Evolutionary conservation across 53 echinoderm and acorn worm species (phyloP).

Genomic region (Paracentrotus lividus): DNA sequence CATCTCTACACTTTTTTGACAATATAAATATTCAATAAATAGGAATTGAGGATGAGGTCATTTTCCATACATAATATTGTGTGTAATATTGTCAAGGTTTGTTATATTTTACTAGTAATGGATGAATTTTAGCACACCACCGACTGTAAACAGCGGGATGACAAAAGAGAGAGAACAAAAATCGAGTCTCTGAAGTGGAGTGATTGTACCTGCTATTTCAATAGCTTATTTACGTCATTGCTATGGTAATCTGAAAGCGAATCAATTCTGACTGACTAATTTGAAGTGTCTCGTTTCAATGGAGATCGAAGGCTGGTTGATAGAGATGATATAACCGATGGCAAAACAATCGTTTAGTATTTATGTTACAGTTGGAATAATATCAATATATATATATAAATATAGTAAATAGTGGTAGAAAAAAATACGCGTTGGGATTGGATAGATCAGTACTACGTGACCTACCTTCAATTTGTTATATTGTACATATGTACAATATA

Average conservation of each 20-base stretch:
- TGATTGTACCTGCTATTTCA: conserved; percentile 14
- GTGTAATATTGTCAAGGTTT: neutral
- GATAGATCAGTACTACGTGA: too few relatives aligned
- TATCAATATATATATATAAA: too few relatives aligned
- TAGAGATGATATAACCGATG: neutral
- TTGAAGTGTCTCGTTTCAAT: neutral
- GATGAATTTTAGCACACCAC: neutral
- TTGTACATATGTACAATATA: too few relatives aligned
- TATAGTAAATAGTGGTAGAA: too few relatives aligned
- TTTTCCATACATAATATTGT: too few relatives aligned
- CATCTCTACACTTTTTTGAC: too few relatives aligned
- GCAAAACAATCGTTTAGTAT: too few relatives aligned
- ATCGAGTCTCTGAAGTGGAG: neutral
- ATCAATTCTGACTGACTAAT: conserved; percentile 4
- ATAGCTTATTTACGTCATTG: conserved; percentile 26
- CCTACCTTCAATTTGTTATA: too few relatives aligned
- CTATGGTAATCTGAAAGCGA: conserved; percentile 12
- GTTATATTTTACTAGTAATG: neutral
- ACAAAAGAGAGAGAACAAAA: neutral
- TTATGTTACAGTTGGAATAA: too few relatives aligned
- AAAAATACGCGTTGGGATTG: too few relatives aligned
- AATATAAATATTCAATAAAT: too few relatives aligned
- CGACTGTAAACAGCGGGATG: neutral
- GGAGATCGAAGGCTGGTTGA: neutral
- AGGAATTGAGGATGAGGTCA: too few relatives aligned